These are phyloP conservation scores for Lasioglossum albipes DNA, from an alignment of 1,140 invertebrate species.

Conservation along the genomic window DNA sequence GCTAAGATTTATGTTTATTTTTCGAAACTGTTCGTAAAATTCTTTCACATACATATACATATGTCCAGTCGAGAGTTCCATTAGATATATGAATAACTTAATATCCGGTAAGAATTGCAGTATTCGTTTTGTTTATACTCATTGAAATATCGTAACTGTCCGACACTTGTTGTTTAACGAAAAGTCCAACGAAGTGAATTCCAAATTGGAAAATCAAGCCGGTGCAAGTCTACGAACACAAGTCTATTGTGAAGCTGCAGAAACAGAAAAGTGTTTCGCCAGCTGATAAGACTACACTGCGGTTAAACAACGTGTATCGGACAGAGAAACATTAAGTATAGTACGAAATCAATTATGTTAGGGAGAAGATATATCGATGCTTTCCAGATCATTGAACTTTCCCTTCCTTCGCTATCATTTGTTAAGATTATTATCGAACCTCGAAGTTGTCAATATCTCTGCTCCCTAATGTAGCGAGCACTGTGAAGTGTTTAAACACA, in stretches of 20 bases:
- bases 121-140: conserved; percentile 46
- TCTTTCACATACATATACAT: not conserved
- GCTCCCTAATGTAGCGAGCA: not conserved
- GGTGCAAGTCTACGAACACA: not conserved
- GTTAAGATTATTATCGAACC: not conserved
- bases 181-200: not conserved
- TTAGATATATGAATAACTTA: conserved; percentile 37
- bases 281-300: not conserved
- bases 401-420: not conserved
- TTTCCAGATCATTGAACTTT: not conserved
- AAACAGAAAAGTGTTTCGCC: not conserved
- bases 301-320: not conserved
- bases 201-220: conserved; percentile 1
- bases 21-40: not conserved
- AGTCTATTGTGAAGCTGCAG: too few species aligned
- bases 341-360: not conserved
- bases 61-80: conserved; percentile 19
- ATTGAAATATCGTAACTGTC: conserved; percentile 23
- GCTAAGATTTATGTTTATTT: not conserved
- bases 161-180: conserved; percentile 2
- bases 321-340: not conserved
- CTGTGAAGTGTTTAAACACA: not conserved
- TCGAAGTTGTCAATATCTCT: not conserved
- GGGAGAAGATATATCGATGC: not conserved
- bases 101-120: conserved; percentile 37